Percentiles rank a stretch among this genome's conserved stretches.
Evolutionary conservation across 2,797 vertebrate species (phyloP).

Genomic region (Gymnodraco acuticeps): DNA sequence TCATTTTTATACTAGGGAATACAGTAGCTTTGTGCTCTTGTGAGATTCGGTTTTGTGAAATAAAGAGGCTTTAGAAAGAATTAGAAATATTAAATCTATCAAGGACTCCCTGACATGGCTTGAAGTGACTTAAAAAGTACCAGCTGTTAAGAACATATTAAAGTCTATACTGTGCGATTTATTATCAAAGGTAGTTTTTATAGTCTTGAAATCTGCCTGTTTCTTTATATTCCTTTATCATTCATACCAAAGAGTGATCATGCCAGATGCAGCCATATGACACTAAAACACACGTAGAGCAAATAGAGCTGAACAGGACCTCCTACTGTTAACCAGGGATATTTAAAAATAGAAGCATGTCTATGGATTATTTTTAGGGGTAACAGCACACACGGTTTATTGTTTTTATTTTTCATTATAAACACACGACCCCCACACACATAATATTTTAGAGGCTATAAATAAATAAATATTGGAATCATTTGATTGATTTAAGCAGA

Average conservation of each 20-base stretch:
- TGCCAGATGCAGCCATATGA: not conserved
- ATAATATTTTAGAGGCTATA: not conserved
- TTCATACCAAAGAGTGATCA: not conserved
- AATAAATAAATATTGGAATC: slow-evolving; percentile 15
- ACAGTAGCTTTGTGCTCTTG: not conserved
- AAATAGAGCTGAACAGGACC: not conserved
- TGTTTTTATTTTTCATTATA: not conserved
- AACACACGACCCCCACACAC: not conserved
- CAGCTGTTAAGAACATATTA: not conserved
- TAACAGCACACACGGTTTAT: not conserved
- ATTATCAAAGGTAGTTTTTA: not conserved
- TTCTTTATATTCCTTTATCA: not conserved
- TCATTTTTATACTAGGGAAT: not conserved
- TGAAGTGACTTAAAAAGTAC: not conserved
- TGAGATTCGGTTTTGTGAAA: not conserved
- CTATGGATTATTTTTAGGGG: not conserved
- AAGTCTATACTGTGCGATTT: not conserved
- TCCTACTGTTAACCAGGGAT: not conserved
- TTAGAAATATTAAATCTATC: not conserved
- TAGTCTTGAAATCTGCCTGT: not conserved
- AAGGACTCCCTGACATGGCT: not conserved
- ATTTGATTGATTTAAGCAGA: slow-evolving; percentile 40
- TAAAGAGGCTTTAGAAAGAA: not conserved
- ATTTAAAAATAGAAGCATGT: slow-evolving; percentile 1
- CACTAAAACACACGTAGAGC: not conserved